Base-by-base conservation (phyloP, 1,140 invertebrate species). In the Drosophila nasuta region DNA sequence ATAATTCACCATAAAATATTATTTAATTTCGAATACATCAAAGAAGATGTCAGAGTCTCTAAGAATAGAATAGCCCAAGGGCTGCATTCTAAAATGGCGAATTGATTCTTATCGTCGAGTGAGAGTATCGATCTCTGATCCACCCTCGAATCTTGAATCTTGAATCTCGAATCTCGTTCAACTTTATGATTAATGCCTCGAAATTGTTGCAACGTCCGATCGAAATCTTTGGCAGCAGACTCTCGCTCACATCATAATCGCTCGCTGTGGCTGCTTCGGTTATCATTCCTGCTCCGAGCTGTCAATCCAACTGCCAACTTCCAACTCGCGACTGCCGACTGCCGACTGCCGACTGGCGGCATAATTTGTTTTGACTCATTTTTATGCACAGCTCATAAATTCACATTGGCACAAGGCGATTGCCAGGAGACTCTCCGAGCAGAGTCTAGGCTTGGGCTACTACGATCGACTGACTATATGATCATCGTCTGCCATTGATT, bases 321-420 rank as follows among this genome's bases (percentile, higher is more conserved):
- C 7, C 35, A 38, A 38, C 35, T 38, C 7, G 7, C 7, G 33
- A 8, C 35, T 38, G 35, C 35, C 7, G 30, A 7, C 30, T 33
- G 1, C 30, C 6, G 8, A 13, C 13, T 13, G 35, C 1, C 7
- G 35, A 2, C 35, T 49, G 51, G 71, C 81, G 66, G 86, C 86
- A 89, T 89, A 89, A 89, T 89, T 90, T 89, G 86, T 89, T 89
- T 89, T 89, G 86, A 91, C 79, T 91, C 86, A 86, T 89, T 89
- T 89, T 90, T 79, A 91, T 86, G 87, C 86, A 70, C 78, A 91
- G 81, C 75, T 82, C 87, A 89, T 90, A 89, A 89, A 89, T 89
- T 85, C 59, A 62, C 43, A 43, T 59, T 45, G 41, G 54, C 65
- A 20, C 45, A 62, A 76, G 51, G 54, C 64, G 35, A 38, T 38